phyloP scores from a whole-genome alignment of 2,797 vertebrate species.

The Sebastes kiyomatsui region DNA sequence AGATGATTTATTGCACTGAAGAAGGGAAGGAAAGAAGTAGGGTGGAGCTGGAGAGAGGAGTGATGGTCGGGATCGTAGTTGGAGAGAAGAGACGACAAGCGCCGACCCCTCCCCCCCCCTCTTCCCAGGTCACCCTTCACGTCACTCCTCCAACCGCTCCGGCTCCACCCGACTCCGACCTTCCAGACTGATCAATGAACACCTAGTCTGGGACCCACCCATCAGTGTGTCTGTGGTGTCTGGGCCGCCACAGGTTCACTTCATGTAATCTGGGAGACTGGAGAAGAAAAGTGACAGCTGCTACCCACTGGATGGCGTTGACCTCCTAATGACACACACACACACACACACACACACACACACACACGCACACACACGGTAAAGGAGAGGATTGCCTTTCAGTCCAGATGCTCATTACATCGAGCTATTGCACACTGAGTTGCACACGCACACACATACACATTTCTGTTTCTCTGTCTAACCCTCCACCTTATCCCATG shows the following conservation, averaged over 20 bases:
- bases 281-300: constrained; percentile 64
- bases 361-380: constrained; percentile 8
- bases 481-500: not conserved
- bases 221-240: constrained; percentile 36
- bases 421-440: constrained; percentile 1
- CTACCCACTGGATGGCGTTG: constrained; percentile 61
- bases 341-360: constrained; percentile 18
- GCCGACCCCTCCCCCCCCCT: not conserved
- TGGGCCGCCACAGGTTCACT: constrained; percentile 25
- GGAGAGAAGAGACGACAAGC: constrained; percentile 5
- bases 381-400: constrained; percentile 49
- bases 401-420: constrained; percentile 62
- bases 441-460: not conserved
- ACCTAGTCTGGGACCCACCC: constrained; percentile 52
- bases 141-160: constrained; percentile 4
- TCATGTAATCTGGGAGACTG: constrained; percentile 49
- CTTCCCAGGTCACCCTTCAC: constrained; percentile 28
- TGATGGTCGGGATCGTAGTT: not conserved
- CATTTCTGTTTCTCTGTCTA: not conserved
- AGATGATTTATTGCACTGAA: not conserved
- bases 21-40: not conserved
- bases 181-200: constrained; percentile 71
- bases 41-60: not conserved
- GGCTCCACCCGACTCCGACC: constrained; percentile 31
- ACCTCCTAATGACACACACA: constrained; percentile 50